Percentiles rank a stretch among this genome's conserved stretches.
Evolutionary conservation across 2,888 invertebrate species (phyloP).

Genomic region (Laspeyria flexula): DNA sequence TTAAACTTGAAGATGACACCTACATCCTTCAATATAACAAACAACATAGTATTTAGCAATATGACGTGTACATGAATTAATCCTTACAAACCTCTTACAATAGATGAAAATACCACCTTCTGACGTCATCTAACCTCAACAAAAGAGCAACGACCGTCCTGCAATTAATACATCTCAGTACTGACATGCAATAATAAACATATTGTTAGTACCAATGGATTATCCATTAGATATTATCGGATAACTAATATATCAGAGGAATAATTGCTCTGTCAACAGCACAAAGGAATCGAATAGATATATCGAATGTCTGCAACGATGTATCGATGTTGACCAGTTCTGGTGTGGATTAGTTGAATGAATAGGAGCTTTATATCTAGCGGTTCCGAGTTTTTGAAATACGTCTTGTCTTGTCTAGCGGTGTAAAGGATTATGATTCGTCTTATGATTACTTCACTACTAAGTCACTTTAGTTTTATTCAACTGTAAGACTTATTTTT

Average conservation of each 20-base stretch:
- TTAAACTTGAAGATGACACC: too few relatives aligned
- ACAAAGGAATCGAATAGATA: slow-evolving; percentile 53
- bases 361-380: neutral
- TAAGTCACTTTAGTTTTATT: too few relatives aligned
- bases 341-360: neutral
- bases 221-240: slow-evolving; percentile 38
- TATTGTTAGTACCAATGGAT: slow-evolving; percentile 24
- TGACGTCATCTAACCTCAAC: neutral
- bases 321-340: slow-evolving; percentile 28
- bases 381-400: neutral
- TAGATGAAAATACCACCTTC: neutral
- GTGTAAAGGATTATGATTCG: too few relatives aligned
- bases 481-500: too few relatives aligned
- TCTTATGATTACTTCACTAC: too few relatives aligned
- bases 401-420: too few relatives aligned
- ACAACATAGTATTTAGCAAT: too few relatives aligned
- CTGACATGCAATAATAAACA: slow-evolving; percentile 21
- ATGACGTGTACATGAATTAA: neutral
- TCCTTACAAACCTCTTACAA: neutral
- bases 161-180: slow-evolving; percentile 10
- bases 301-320: slow-evolving; percentile 45
- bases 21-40: too few relatives aligned
- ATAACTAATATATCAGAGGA: slow-evolving; percentile 47
- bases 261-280: slow-evolving; percentile 56
- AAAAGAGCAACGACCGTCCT: slow-evolving; percentile 3